Evolutionary conservation across 2,113 vertebrate species (phyloP).

Genomic region (Pteronura brasiliensis): DNA sequence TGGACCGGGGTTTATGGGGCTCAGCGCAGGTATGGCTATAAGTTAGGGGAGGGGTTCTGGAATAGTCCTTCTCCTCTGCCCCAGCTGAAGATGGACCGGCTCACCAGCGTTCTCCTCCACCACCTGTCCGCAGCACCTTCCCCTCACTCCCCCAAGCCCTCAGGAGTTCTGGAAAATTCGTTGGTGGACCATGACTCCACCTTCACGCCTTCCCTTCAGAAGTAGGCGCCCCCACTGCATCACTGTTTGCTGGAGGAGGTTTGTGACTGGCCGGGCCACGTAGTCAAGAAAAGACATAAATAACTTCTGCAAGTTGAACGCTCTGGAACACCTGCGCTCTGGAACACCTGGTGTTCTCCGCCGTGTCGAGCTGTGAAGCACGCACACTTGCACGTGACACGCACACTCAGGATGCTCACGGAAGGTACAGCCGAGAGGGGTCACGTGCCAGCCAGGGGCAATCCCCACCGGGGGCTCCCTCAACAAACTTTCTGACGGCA

Average conservation of each 20-base stretch:
- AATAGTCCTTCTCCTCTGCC: rapidly evolving
- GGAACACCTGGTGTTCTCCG: neutral
- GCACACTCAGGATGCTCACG: neutral
- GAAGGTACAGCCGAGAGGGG: neutral
- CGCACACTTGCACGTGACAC: rapidly evolving
- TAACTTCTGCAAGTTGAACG: rapidly evolving
- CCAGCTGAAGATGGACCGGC: rapidly evolving
- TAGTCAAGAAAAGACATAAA: neutral
- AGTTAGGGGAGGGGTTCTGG: neutral
- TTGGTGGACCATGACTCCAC: neutral
- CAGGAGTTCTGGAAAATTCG: neutral
- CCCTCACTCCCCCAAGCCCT: neutral
- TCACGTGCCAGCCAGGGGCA: no score
- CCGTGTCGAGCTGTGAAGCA: neutral
- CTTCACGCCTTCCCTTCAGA: neutral
- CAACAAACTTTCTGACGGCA: neutral
- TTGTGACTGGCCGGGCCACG: neutral
- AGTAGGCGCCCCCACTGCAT: no score
- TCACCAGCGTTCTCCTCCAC: neutral
- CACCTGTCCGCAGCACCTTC: neutral
- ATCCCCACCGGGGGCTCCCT: rapidly evolving
- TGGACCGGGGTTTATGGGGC: neutral
- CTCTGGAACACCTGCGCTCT: neutral
- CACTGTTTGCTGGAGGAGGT: neutral
- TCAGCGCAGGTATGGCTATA: neutral